Percentiles rank a stretch among this genome's conserved stretches.
Evolutionary conservation across 2,888 invertebrate species (phyloP).

Genomic region (Carpatolechia fugitivella): DNA sequence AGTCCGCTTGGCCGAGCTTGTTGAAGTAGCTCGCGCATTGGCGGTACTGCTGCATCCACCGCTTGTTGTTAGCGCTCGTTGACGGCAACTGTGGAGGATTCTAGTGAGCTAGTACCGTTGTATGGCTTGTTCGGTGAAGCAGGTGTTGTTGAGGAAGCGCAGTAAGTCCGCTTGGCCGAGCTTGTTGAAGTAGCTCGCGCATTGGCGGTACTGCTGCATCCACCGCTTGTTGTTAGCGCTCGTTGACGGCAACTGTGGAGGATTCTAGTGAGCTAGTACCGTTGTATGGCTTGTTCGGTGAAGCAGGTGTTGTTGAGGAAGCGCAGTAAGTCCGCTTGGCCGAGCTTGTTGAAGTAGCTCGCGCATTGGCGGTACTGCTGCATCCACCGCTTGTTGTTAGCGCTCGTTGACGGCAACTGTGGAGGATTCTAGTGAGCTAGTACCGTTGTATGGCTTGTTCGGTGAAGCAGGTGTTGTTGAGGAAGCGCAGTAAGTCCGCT

Average conservation of each 20-base stretch:
- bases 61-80: constrained; percentile 51
- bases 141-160: constrained; percentile 53
- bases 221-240: constrained; percentile 63
- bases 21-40: constrained; percentile 73
- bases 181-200: constrained; percentile 68
- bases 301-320: constrained; percentile 64
- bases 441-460: constrained; percentile 54
- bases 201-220: constrained; percentile 76
- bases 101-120: constrained; percentile 38
- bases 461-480: constrained; percentile 60
- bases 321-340: constrained; percentile 54
- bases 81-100: constrained; percentile 32
- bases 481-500: constrained; percentile 57
- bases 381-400: constrained; percentile 72
- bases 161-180: constrained; percentile 58
- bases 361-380: constrained; percentile 73
- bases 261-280: constrained; percentile 33
- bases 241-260: constrained; percentile 32
- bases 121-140: constrained; percentile 58
- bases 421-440: not conserved
- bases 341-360: constrained; percentile 66
- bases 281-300: constrained; percentile 47
- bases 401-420: constrained; percentile 37
- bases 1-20: constrained; percentile 62
- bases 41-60: constrained; percentile 76